A percentile compares a stretch with the other conserved stretches of the same genome.
These are phyloP conservation scores for Silurus glanis DNA, from an alignment of 2,113 vertebrate genomes.

Conservation along the genomic window DNA sequence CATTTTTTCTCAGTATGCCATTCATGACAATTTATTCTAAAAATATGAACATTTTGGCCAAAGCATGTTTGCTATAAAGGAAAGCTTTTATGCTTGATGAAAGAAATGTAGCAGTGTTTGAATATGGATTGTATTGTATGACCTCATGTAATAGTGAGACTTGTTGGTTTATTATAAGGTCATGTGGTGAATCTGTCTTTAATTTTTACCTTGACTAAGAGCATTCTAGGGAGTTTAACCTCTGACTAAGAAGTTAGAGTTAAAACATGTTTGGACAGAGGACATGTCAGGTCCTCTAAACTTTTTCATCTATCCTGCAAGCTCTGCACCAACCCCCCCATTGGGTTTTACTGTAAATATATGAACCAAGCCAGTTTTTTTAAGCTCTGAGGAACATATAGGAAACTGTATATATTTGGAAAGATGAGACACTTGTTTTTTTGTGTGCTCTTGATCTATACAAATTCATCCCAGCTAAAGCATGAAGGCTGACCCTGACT, in stretches of 20 bases:
- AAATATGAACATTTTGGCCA: neutral
- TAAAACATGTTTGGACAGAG: conserved; percentile 58
- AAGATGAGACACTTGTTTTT: conserved; percentile 35
- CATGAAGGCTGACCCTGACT: conserved; percentile 1
- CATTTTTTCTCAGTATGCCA: neutral
- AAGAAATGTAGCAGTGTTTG: conserved; percentile 47
- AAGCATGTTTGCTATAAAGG: neutral
- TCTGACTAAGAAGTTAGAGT: conserved; percentile 53
- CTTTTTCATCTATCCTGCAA: conserved; percentile 59
- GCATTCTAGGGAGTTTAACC: neutral
- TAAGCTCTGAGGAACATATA: conserved; percentile 45
- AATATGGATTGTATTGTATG: conserved; percentile 49
- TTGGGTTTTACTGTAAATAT: conserved; percentile 55
- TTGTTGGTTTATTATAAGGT: conserved; percentile 50
- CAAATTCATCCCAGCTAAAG: conserved; percentile 52
- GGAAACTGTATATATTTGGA: conserved; percentile 56
- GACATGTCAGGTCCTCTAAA: conserved; percentile 65
- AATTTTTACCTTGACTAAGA: conserved; percentile 48
- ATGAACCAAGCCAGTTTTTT: conserved; percentile 38
- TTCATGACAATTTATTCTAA: neutral
- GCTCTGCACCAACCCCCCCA: no score
- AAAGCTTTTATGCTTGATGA: conserved; percentile 46
- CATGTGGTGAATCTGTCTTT: conserved; percentile 62
- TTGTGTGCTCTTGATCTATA: conserved; percentile 44
- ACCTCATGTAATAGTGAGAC: conserved; percentile 50